These are phyloP conservation scores for Andrena flavipes DNA, from an alignment of 2,888 invertebrate species.

Conservation along the genomic window DNA sequence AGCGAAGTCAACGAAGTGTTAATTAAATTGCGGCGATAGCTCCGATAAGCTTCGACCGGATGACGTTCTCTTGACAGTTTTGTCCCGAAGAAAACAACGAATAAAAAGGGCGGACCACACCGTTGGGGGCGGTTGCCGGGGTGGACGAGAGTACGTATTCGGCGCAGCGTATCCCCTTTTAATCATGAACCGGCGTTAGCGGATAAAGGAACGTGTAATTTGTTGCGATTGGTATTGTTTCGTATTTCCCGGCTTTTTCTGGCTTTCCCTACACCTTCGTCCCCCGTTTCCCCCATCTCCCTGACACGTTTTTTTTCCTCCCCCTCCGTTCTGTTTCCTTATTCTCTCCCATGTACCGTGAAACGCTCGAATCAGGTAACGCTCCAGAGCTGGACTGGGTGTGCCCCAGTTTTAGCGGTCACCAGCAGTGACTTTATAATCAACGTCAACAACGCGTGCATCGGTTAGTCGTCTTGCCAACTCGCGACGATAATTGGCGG, in stretches of 20 bases:
- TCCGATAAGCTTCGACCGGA: not conserved
- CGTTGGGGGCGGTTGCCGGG: not conserved
- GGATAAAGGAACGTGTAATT: constrained; percentile 60
- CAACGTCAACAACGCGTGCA: constrained; percentile 69
- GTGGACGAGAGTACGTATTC: constrained; percentile 13
- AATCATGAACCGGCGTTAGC: constrained; percentile 39
- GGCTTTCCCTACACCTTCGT: not conserved
- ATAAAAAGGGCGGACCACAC: constrained; percentile 20
- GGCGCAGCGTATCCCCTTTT: constrained; percentile 31
- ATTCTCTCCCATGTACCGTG: constrained; percentile 4
- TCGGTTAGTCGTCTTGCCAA: constrained; percentile 50
- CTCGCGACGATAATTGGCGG: not conserved
- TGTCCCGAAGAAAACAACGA: not conserved
- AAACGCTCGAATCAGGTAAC: constrained; percentile 42
- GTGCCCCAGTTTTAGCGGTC: constrained; percentile 65
- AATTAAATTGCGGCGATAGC: constrained; percentile 31
- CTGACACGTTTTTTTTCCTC: constrained; percentile 17
- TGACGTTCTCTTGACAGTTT: not conserved
- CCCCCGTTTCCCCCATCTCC: constrained; percentile 10
- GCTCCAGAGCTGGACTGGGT: constrained; percentile 51
- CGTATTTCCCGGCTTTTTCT: constrained; percentile 41
- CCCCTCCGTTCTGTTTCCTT: not conserved
- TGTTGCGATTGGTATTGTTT: constrained; percentile 61
- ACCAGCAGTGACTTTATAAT: constrained; percentile 75
- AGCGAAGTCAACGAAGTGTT: constrained; percentile 13